phyloP scores from a whole-genome alignment of 2,888 invertebrate genomes.

The Lagria hirta region DNA sequence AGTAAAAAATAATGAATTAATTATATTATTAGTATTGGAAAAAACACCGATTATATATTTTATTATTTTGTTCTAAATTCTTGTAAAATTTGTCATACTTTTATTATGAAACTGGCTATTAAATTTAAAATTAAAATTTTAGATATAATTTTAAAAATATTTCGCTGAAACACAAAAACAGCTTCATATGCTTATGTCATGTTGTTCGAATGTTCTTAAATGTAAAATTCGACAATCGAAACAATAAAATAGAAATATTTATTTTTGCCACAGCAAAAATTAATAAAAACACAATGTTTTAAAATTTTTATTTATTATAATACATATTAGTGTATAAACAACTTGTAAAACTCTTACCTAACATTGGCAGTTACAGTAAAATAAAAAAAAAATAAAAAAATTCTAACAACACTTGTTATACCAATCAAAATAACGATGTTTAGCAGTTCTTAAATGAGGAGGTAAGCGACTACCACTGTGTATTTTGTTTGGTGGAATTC shows the following conservation, averaged over 20 bases:
- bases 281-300: neutral
- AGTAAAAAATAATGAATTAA: no score
- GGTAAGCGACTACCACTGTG: constrained; percentile 39
- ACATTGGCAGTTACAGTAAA: neutral
- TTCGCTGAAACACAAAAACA: neutral
- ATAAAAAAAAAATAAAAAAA: no score
- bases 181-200: no score
- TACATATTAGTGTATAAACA: constrained; percentile 1
- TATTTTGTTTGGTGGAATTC: constrained; percentile 32
- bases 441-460: constrained; percentile 21
- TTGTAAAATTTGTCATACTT: constrained; percentile 18
- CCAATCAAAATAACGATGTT: constrained; percentile 31
- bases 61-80: no score
- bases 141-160: no score
- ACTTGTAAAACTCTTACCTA: no score
- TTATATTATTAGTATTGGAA: no score
- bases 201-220: no score
- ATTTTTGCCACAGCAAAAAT: neutral
- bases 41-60: no score
- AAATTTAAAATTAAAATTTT: no score
- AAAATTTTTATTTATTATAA: neutral
- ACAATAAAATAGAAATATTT: neutral
- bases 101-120: neutral
- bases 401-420: constrained; percentile 30
- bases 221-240: no score